Conservation (phyloP, 2,797 vertebrate genomes). For the Xiphorhynchus erythropygius region DNA sequence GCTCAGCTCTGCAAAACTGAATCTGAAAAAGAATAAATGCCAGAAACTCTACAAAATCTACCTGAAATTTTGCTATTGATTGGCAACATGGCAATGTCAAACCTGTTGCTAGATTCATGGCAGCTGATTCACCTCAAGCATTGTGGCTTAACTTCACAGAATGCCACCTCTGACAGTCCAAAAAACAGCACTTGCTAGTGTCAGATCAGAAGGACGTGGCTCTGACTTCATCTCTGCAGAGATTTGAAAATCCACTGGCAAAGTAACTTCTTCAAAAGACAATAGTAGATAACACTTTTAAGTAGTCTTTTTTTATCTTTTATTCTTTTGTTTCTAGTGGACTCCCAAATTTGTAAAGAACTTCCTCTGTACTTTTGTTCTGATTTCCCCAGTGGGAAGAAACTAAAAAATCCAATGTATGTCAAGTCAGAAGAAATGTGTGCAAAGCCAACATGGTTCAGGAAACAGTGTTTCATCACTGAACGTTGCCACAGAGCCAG, state of each 20-base stretch:
- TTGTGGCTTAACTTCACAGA: constrained; percentile 12
- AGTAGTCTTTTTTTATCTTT: constrained; percentile 20
- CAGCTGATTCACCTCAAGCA: not conserved
- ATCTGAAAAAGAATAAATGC: not conserved
- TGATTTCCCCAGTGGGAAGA: constrained; percentile 2
- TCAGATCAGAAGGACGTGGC: not conserved
- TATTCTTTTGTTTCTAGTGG: constrained; percentile 37
- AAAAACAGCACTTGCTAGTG: not conserved
- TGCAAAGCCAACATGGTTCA: not conserved
- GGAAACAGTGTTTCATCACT: not conserved
- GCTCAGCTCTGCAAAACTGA: not conserved
- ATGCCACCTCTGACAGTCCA: not conserved
- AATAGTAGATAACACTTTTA: constrained; percentile 31
- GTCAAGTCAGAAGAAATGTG: constrained; percentile 9
- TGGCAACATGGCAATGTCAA: constrained; percentile 15
- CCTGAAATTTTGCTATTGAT: not conserved
- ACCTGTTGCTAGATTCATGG: constrained; percentile 37
- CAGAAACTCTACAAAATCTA: constrained; percentile 17
- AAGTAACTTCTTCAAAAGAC: constrained; percentile 28
- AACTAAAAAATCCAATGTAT: not conserved
- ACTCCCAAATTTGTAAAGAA: constrained; percentile 14
- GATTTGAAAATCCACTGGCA: constrained; percentile 35
- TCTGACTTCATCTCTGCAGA: not conserved
- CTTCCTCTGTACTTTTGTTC: constrained; percentile 5
- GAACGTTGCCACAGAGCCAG: not conserved